Base-by-base conservation (phyloP, 1,140 invertebrate genomes). In the Drosophila pectinifera region DNA sequence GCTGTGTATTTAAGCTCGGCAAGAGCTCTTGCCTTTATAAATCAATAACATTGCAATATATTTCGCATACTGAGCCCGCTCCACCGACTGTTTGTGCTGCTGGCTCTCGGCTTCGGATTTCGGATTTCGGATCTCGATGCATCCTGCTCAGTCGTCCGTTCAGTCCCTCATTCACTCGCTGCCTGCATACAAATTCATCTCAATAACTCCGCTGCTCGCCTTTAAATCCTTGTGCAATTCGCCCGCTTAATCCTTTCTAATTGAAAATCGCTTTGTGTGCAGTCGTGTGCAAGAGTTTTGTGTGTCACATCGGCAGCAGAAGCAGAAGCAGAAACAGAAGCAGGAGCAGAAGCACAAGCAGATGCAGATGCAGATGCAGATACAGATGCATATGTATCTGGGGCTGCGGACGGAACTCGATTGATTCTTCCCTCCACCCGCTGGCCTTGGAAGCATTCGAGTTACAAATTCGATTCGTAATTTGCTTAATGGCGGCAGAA, bases 11-110 rank as follows among this genome's bases (percentile, higher is more conserved):
- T 84, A 84, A 84, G 80, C 73, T 49, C 31, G 51, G 75, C 75
- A 70, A 70, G 80, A 70, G 61, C 80, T 85, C 63, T 73, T 49
- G 73, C 63, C 70, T 58, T 77, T 77, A 76, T 85, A 80, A 84
- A 84, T 84, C 81, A 84, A 84, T 84, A 84, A 69, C 77, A 80
- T 69, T 85, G 81, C 81, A 84, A 84, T 80, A 80, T 84, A 79
- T 76, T 80, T 84, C 73, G 67, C 81, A 80, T 80, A 46, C 39
- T 24, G 26, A 46, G 56, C 36, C 22, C 20, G 36, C 49, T 67
- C 45, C 61, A 54, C 41, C 61, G 62, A 63, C 46, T 45, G 59
- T 61, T 54, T 65, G 22, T 43, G 77, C 26, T 48, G n/a, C 39
- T 26, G 20, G 56, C 57, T 75, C 54, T 72, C 59, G 53, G 28